Evolutionary conservation across 2,888 invertebrate species (phyloP).

Genomic region (Epinotia bilunana): DNA sequence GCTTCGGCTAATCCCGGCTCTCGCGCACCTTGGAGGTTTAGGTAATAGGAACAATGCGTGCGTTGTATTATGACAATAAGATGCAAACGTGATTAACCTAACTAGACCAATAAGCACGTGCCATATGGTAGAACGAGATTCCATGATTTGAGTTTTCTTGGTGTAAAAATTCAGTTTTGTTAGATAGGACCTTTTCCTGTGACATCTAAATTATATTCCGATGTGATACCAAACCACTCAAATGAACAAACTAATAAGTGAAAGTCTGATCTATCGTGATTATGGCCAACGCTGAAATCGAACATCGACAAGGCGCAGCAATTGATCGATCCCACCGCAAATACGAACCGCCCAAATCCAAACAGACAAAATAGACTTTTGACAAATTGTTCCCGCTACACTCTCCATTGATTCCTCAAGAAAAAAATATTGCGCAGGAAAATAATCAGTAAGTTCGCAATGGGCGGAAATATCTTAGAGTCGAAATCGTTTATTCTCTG

Average conservation of each 20-base stretch:
- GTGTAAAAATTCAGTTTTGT: too few species aligned
- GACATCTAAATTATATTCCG: too few species aligned
- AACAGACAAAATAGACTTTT: conserved; percentile 68
- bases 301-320: conserved; percentile 38
- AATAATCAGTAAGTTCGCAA: conserved; percentile 63
- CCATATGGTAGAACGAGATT: too few species aligned
- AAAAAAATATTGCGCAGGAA: conserved; percentile 71
- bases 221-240: not conserved
- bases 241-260: not conserved
- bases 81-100: too few species aligned
- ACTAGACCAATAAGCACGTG: too few species aligned
- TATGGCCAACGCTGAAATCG: not conserved
- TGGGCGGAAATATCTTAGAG: conserved; percentile 65
- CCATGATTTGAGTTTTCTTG: too few species aligned
- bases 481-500: conserved; percentile 58
- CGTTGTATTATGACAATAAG: too few species aligned
- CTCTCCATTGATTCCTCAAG: conserved; percentile 71
- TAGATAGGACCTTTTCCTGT: too few species aligned
- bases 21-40: too few species aligned
- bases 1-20: too few species aligned
- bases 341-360: conserved; percentile 62
- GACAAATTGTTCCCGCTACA: conserved; percentile 75
- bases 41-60: too few species aligned
- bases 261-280: not conserved
- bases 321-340: conserved; percentile 54